Percentiles rank a stretch among this genome's conserved stretches.
These are phyloP conservation scores for Acestrorhynchus altus DNA, from an alignment of 2,797 vertebrate genomes.

Conservation along the genomic window DNA sequence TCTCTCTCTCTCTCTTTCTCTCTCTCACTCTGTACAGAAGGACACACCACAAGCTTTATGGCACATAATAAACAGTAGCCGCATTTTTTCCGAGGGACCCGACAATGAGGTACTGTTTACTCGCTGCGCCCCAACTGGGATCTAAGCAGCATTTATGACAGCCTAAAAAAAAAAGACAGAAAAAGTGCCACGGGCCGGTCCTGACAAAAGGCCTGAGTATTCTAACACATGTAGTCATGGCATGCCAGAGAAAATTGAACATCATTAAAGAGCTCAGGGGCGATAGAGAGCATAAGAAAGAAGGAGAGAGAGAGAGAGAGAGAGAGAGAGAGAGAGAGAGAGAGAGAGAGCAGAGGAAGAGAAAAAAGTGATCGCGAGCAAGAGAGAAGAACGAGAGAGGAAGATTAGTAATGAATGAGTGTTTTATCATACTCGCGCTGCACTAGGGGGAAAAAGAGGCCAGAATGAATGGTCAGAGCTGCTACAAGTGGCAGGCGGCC, in stretches of 20 bases:
- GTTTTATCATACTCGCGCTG: slow-evolving; percentile 55
- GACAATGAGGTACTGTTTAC: slow-evolving; percentile 85
- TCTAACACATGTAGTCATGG: slow-evolving; percentile 60
- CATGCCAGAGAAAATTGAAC: slow-evolving; percentile 58
- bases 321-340: slow-evolving; percentile 47
- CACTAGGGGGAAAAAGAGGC: slow-evolving; percentile 35
- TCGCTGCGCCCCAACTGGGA: slow-evolving; percentile 74
- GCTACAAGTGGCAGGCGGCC: slow-evolving; percentile 21
- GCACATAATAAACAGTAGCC: slow-evolving; percentile 81
- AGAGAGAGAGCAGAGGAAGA: slow-evolving; percentile 40
- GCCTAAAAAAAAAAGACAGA: slow-evolving; percentile 47
- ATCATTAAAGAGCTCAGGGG: slow-evolving; percentile 59
- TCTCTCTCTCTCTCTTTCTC: slow-evolving; percentile 60
- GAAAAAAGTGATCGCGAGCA: slow-evolving; percentile 46
- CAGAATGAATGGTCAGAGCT: neutral
- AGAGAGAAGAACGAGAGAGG: slow-evolving; percentile 44
- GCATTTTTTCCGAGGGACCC: slow-evolving; percentile 65
- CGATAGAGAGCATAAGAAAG: neutral
- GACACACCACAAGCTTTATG: slow-evolving; percentile 63
- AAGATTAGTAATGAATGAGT: slow-evolving; percentile 42
- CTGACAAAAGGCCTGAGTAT: slow-evolving; percentile 55
- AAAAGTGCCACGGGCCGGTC: slow-evolving; percentile 60
- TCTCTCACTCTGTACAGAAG: slow-evolving; percentile 62
- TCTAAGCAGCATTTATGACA: slow-evolving; percentile 75
- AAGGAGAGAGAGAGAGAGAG: slow-evolving; percentile 45